Evolutionary conservation across 2,888 invertebrate genomes (phyloP).

Genomic region (Homarus gammarus): DNA sequence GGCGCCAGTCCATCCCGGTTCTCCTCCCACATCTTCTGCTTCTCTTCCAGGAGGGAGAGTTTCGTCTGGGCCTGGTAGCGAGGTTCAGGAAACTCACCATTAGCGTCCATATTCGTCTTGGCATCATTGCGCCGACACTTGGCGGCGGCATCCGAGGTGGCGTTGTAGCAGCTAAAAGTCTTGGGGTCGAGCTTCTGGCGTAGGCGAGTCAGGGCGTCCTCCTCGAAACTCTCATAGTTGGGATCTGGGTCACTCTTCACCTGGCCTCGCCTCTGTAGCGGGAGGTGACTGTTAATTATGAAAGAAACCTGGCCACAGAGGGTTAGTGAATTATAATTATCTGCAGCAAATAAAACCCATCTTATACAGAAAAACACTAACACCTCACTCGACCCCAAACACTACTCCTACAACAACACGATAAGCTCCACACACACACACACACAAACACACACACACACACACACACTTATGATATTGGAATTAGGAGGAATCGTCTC

Average conservation of each 20-base stretch:
- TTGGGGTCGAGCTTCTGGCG: conserved; percentile 34
- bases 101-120: not conserved
- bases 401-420: too few relatives aligned
- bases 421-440: too few relatives aligned
- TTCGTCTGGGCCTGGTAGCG: not conserved
- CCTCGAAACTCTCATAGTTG: conserved; percentile 51
- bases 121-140: not conserved
- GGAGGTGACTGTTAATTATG: too few relatives aligned
- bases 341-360: too few relatives aligned
- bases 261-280: conserved; percentile 1
- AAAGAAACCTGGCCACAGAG: too few relatives aligned
- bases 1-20: not conserved
- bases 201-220: conserved; percentile 42
- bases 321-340: too few relatives aligned
- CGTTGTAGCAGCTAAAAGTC: conserved; percentile 16
- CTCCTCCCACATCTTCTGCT: conserved; percentile 31
- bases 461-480: too few relatives aligned
- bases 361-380: too few relatives aligned
- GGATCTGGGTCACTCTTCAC: conserved; percentile 21
- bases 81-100: not conserved
- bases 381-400: too few relatives aligned
- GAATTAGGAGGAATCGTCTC: too few relatives aligned
- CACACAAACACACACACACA: too few relatives aligned
- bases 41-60: conserved; percentile 38
- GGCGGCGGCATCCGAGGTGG: not conserved